A percentile compares a stretch with the other conserved stretches of the same genome.
Evolutionary conservation across 1,140 invertebrate species (phyloP).

Genomic region (Brachionus sp.): DNA sequence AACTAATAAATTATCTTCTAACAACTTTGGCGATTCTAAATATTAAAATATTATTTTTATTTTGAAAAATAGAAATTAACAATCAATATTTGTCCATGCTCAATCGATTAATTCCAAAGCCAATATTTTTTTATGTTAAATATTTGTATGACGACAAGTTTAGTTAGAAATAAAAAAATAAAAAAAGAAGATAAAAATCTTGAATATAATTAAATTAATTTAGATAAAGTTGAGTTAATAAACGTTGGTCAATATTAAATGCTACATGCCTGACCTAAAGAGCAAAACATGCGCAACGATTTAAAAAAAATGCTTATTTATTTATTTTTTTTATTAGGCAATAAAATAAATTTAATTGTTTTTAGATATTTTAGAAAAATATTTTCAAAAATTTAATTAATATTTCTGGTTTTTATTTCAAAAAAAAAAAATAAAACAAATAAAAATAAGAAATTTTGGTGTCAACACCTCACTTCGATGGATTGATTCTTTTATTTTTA

Average conservation of each 20-base stretch:
- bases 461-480: neutral
- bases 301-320: neutral
- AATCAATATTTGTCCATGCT: neutral
- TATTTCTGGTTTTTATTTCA: neutral
- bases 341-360: neutral
- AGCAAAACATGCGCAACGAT: neutral
- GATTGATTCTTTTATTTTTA: neutral
- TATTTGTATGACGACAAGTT: neutral
- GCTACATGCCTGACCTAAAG: neutral
- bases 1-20: conserved; percentile 2
- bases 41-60: neutral
- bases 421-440: neutral
- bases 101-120: neutral
- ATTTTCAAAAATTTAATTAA: neutral
- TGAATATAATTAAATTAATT: neutral
- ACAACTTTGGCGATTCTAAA: neutral
- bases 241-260: neutral
- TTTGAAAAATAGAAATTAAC: neutral
- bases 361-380: neutral
- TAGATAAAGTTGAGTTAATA: neutral
- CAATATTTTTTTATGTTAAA: neutral
- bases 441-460: neutral
- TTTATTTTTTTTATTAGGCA: neutral
- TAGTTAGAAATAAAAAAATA: neutral
- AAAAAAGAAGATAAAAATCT: neutral